Conservation (phyloP, 2,113 vertebrate species). For the Cebus imitator region DNA sequence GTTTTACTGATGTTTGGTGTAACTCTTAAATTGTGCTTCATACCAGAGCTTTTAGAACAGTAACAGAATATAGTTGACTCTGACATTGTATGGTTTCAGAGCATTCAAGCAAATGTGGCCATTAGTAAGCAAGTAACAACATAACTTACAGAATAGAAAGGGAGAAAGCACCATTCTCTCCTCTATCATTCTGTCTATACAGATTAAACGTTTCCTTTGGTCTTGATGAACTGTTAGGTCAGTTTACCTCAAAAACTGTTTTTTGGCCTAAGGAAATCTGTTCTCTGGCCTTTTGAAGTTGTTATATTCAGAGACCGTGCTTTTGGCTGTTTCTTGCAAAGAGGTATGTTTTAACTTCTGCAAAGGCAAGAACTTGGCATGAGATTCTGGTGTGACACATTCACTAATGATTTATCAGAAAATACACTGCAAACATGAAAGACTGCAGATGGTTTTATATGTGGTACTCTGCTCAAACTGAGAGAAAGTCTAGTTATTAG, state of each 20-base stretch:
- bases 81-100: background rate
- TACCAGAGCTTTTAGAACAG: background rate
- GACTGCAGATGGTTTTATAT: background rate
- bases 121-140: background rate
- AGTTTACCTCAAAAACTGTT: conserved; percentile 29
- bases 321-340: conserved; percentile 29
- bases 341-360: conserved; percentile 23
- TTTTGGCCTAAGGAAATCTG: conserved; percentile 58
- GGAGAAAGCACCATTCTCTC: background rate
- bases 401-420: conserved; percentile 38
- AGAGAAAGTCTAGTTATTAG: conserved; percentile 6
- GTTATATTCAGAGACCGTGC: background rate
- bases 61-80: background rate
- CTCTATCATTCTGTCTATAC: background rate
- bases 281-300: conserved; percentile 63
- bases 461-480: background rate
- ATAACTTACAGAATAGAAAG: background rate
- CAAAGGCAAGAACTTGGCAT: conserved; percentile 42
- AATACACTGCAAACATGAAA: background rate
- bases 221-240: conserved; percentile 41
- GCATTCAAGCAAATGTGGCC: background rate
- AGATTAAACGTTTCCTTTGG: conserved; percentile 46
- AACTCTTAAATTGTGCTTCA: background rate
- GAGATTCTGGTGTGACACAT: background rate
- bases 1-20: background rate